A percentile compares a stretch with the other conserved stretches of the same genome.
These are phyloP conservation scores for Drosophila fungiperda DNA, from an alignment of 2,888 invertebrate genomes.

Conservation along the genomic window DNA sequence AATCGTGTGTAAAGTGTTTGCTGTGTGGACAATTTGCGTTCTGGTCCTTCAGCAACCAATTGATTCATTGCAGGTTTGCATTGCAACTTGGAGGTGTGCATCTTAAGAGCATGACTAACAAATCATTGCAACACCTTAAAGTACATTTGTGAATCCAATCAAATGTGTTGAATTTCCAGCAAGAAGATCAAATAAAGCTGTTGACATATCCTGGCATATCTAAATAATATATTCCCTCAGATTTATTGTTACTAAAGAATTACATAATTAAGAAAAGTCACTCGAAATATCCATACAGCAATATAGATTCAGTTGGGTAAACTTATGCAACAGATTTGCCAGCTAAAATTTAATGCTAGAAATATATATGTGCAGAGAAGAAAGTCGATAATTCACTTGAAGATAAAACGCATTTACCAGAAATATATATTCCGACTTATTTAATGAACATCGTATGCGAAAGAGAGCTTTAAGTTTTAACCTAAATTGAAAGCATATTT, in stretches of 20 bases:
- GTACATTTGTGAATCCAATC: constrained; percentile 4
- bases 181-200: background rate
- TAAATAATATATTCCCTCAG: background rate
- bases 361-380: background rate
- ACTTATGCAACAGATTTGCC: background rate
- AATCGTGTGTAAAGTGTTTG: constrained; percentile 12
- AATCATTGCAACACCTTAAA: constrained; percentile 10
- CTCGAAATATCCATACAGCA: background rate
- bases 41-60: constrained; percentile 49
- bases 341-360: background rate
- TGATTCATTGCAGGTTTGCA: constrained; percentile 65
- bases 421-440: constrained; percentile 12
- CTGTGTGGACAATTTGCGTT: constrained; percentile 35
- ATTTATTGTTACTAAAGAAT: background rate
- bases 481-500: constrained; percentile 65
- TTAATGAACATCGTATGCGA: constrained; percentile 24
- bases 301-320: background rate
- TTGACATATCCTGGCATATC: background rate
- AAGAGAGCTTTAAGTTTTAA: constrained; percentile 69
- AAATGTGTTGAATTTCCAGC: background rate
- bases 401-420: constrained; percentile 21
- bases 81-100: constrained; percentile 25
- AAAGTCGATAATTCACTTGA: constrained; percentile 10
- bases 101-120: constrained; percentile 10
- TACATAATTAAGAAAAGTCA: background rate